Evolutionary conservation across 2,888 invertebrate species (phyloP), one percentile per base, ranked within the genome.

Genomic region (Embidobia sp.): DNA sequence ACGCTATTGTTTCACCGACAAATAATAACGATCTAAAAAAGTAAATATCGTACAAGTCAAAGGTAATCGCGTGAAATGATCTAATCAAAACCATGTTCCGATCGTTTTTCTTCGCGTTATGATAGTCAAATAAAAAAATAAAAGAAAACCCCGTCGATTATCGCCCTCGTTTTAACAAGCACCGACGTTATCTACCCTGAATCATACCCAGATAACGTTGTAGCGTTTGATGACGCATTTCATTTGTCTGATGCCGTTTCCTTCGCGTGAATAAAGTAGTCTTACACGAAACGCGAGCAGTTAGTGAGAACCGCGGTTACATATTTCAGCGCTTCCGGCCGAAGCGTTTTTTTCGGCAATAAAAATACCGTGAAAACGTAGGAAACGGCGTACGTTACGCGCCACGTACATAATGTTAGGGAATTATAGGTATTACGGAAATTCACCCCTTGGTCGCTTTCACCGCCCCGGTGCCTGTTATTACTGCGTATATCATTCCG

Each of bases 401-500:
- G 40, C 53, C 40, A 55, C 78, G 78, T 79, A 79, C 80, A 80
- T 81, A 83, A 81, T 79, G 79, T 79, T 72, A 64, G 80, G 79
- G 81, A 83, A 82, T 85, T 85, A 84, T 82, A 84, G 83, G 84
- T 83, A 85, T 86, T 86, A 85, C 85, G 83, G 79, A 85, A 85
- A 86, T 85, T 85, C 83, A 85, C 83, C 83, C 83, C 84, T 84
- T 77, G 77, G 82, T 81, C 78, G 79, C 82, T 82, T 79, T 81
- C 78, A 64, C 77, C 81, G 82, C 81, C 81, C 80, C 79, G 80
- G 81, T 81, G 81, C 82, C 85, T 85, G 86, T 86, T 86, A 86
- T 86, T 86, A 86, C 85, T 81, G 78, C 85, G 84, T 86, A 86
- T 85, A 86, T 86, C 86, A 86, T 86, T 86, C 84, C 79, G 83